phyloP scores from a whole-genome alignment of 64 coral and sea anemone species.

The Montipora cactus region DNA sequence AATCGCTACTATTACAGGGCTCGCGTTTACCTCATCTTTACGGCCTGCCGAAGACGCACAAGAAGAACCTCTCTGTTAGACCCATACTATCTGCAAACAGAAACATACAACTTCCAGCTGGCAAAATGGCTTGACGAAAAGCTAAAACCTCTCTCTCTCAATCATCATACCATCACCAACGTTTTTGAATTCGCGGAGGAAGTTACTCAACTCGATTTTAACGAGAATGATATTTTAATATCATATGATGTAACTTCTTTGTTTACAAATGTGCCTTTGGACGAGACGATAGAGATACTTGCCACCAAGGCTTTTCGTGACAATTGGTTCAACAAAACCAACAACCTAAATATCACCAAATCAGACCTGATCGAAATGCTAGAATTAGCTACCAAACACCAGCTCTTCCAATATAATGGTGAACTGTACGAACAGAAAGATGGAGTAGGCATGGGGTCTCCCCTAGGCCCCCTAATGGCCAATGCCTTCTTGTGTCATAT shows the following conservation, averaged over 20 bases:
- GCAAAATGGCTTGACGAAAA: not conserved
- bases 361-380: conserved; percentile 1
- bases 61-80: conserved; percentile 27
- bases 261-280: no score
- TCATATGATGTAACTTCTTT: conserved; percentile 5
- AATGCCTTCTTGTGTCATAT: no score
- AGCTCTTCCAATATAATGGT: conserved; percentile 15
- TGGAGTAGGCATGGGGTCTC: conserved; percentile 10
- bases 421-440: conserved; percentile 48
- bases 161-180: conserved; percentile 44
- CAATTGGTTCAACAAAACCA: conserved; percentile 21
- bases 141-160: conserved; percentile 4
- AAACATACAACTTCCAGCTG: conserved; percentile 55
- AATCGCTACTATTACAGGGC: conserved; percentile 3
- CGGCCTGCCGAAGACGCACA: conserved; percentile 55
- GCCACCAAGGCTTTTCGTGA: no score
- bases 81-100: conserved; percentile 54
- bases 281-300: no score
- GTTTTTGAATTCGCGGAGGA: conserved; percentile 57
- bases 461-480: no score
- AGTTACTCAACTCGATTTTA: conserved; percentile 30
- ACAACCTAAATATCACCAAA: not conserved
- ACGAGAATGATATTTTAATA: conserved; percentile 34
- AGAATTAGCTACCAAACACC: conserved; percentile 29
- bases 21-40: conserved; percentile 56